Evolutionary conservation across 2,797 vertebrate species (phyloP).

Genomic region (Lycodopsis pacificus): DNA sequence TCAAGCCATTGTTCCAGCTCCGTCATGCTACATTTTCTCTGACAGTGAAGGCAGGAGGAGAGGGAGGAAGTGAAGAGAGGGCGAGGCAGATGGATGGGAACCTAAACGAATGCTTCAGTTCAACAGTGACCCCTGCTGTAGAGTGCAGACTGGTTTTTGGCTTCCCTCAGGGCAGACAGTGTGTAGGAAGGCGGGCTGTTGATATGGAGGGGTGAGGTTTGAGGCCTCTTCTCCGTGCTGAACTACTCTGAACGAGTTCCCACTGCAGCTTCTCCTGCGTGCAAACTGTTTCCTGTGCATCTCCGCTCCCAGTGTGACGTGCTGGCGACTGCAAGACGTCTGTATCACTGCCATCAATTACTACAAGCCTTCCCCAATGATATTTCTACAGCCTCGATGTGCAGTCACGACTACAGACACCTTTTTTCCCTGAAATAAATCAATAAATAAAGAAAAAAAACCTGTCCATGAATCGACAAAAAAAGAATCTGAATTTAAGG

Average conservation of each 20-base stretch:
- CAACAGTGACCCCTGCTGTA: constrained; percentile 83
- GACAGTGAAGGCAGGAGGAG: constrained; percentile 29
- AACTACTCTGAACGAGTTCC: constrained; percentile 1
- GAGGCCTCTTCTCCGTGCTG: neutral
- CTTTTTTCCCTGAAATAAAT: neutral
- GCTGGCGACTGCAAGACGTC: neutral
- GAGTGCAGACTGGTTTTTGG: constrained; percentile 14
- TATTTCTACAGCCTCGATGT: neutral
- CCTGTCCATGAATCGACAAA: neutral
- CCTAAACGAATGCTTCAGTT: constrained; percentile 50
- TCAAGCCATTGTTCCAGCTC: constrained; percentile 72
- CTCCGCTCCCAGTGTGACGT: neutral
- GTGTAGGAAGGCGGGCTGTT: neutral
- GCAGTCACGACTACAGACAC: neutral
- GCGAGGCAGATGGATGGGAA: constrained; percentile 13
- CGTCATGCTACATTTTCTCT: constrained; percentile 63
- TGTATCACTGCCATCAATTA: neutral
- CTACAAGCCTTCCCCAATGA: neutral
- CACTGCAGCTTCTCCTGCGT: neutral
- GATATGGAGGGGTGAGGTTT: neutral
- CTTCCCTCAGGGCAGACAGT: constrained; percentile 18
- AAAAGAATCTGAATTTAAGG: neutral
- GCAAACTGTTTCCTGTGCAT: too few relatives aligned
- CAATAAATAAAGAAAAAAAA: neutral
- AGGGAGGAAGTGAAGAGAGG: neutral